phyloP scores from a whole-genome alignment of 2,888 invertebrate species.

The Lypha dubia region DNA sequence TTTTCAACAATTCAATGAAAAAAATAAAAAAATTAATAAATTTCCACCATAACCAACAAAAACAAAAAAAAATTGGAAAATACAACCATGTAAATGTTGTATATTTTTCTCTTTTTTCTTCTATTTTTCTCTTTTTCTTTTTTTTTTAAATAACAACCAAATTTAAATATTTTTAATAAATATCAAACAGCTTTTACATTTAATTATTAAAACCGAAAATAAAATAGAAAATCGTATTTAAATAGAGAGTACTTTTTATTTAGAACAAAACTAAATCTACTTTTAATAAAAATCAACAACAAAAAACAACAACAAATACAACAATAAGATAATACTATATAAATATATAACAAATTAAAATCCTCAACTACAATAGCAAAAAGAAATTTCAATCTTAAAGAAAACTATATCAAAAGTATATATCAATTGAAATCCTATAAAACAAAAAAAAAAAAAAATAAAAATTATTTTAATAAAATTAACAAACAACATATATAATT shows the following conservation, averaged over 20 bases:
- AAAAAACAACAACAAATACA: constrained; percentile 52
- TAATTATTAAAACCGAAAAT: constrained; percentile 78
- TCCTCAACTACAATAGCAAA: constrained; percentile 4
- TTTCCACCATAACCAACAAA: constrained; percentile 35
- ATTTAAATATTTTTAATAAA: constrained; percentile 48
- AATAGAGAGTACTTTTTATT: constrained; percentile 67
- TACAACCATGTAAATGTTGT: constrained; percentile 74
- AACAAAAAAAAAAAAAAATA: constrained; percentile 60
- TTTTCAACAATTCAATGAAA: constrained; percentile 51
- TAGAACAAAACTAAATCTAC: constrained; percentile 61
- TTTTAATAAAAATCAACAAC: constrained; percentile 52
- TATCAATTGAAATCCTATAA: constrained; percentile 65
- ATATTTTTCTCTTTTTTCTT: constrained; percentile 74
- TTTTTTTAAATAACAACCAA: constrained; percentile 56
- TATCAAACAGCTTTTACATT: constrained; percentile 79
- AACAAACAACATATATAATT: constrained; percentile 13
- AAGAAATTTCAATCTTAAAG: not conserved
- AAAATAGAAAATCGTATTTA: constrained; percentile 58
- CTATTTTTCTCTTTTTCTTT: constrained; percentile 73
- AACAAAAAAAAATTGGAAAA: constrained; percentile 60
- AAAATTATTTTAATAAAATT: constrained; percentile 45
- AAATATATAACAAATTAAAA: constrained; percentile 41
- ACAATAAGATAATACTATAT: constrained; percentile 56
- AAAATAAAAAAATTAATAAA: too few species aligned
- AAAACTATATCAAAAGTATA: constrained; percentile 67